Evolutionary conservation across 2,113 vertebrate genomes (phyloP), one percentile per base, ranked within the genome.

Genomic region (Sisor rabdophorus): DNA sequence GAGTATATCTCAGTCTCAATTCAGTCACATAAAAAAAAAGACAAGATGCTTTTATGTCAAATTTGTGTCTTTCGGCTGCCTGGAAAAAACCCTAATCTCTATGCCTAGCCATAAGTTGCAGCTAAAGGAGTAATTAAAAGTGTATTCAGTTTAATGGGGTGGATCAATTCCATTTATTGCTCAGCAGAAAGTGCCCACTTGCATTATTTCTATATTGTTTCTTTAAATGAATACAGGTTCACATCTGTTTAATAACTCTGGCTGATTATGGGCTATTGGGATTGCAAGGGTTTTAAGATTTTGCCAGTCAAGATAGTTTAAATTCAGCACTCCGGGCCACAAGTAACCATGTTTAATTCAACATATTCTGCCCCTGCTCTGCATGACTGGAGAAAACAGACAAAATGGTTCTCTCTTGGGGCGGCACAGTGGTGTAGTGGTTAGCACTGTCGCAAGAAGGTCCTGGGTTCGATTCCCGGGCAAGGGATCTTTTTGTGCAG

Each of bases 281-380:
- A 77, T 4, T 47, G 48, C 48, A 30, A 70, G 44, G 44, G 54
- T 13, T 59, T 17, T 50, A 53, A 59, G 48, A 63, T 55, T 73
- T 68, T 63, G 32, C 55, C 44, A 67, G 80, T 81, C 72, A 44
- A 70, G 28, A 61, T 20, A 30, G 26, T 17, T 67, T 52, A 30
- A 70, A 47, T 68, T 59, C 30, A 72, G 76, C 56, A 55, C 32
- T 71, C 75, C 58, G 3, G 30, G 54, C 16, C n/a, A 74, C 55
- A 12, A 9, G 12, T 75, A 75, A 83, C 81, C 78, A 64, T 80
- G 64, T 70, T 28, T 64, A 40, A 68, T 63, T 30, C 47, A 70
- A 73, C 44, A 70, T 26, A 55, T 26, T 59, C 10, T 22, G 54
- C 30, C 13, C 60, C 61, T 7, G 28, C 63, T 9, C 55, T 7